phyloP scores from a whole-genome alignment of 2,797 vertebrate species.

The Tolypeutes matacus region DNA sequence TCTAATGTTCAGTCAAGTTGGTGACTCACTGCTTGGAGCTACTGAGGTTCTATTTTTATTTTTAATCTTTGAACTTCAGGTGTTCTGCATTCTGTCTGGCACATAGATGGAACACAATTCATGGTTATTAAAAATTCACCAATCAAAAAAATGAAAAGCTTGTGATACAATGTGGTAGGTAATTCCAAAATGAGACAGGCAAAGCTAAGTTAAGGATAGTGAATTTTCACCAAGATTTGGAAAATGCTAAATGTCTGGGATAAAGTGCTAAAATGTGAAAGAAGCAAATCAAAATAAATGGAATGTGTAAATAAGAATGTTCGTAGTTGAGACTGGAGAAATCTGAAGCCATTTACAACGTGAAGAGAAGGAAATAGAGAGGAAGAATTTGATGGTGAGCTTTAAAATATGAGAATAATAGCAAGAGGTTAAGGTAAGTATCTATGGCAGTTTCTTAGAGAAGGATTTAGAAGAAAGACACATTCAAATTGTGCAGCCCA shows the following conservation, averaged over 20 bases:
- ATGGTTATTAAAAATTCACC: slow-evolving; percentile 42
- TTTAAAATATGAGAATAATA: not conserved
- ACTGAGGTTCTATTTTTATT: slow-evolving; percentile 60
- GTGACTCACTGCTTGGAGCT: slow-evolving; percentile 13
- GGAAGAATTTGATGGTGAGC: not conserved
- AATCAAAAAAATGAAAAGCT: slow-evolving; percentile 23
- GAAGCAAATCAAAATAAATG: not conserved
- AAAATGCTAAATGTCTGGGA: slow-evolving; percentile 13
- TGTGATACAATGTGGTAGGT: not conserved
- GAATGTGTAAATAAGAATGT: not conserved
- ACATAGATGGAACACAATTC: slow-evolving; percentile 53
- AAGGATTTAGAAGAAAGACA: not conserved
- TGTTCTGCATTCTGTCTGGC: slow-evolving; percentile 43
- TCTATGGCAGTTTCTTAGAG: not conserved
- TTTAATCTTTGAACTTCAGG: slow-evolving; percentile 54
- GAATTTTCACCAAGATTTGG: slow-evolving; percentile 34
- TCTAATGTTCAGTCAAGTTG: not conserved
- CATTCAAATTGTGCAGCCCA: not conserved
- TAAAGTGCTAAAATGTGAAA: slow-evolving; percentile 38
- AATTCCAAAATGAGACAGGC: not conserved
- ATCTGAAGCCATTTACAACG: not conserved
- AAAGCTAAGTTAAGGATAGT: slow-evolving; percentile 34
- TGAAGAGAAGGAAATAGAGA: not conserved
- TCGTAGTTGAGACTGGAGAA: not conserved
- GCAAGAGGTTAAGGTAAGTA: not conserved